Percentiles rank a stretch among this genome's conserved stretches.
phyloP scores from a whole-genome alignment of 2,113 vertebrate genomes.

The Thinocorus orbignyianus region DNA sequence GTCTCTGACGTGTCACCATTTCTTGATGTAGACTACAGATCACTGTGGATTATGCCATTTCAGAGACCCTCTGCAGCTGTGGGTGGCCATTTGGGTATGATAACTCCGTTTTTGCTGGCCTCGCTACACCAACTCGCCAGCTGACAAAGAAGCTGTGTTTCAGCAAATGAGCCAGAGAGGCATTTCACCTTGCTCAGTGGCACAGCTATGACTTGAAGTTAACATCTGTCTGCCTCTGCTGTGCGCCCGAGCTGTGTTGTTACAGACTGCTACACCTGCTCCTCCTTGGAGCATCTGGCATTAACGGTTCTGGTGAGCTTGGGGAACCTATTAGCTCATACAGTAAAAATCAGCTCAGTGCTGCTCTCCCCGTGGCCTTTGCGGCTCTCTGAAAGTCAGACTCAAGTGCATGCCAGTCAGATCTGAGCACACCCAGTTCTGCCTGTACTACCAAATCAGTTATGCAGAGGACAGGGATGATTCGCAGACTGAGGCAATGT shows the following conservation, averaged over 20 bases:
- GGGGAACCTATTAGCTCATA: neutral
- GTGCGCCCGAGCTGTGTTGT: neutral
- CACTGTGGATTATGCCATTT: accelerated
- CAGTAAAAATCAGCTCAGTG: neutral
- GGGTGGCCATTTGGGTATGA: neutral
- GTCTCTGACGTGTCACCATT: neutral
- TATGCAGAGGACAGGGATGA: neutral
- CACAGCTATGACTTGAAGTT: neutral
- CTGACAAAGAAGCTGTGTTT: neutral
- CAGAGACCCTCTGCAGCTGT: neutral
- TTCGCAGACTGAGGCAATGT: neutral
- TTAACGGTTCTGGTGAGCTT: neutral
- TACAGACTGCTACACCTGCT: neutral
- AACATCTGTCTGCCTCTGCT: neutral
- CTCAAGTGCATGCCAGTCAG: neutral
- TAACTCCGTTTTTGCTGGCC: neutral
- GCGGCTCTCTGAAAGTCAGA: neutral
- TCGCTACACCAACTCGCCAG: neutral
- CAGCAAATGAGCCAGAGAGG: neutral
- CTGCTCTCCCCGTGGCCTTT: neutral
- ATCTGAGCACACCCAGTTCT: neutral
- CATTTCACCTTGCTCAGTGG: neutral
- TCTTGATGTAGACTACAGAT: neutral
- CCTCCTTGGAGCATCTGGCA: neutral
- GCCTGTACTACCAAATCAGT: neutral